Evolutionary conservation across 2,888 invertebrate genomes (phyloP).

Genomic region (Scaptomyza polygonia): DNA sequence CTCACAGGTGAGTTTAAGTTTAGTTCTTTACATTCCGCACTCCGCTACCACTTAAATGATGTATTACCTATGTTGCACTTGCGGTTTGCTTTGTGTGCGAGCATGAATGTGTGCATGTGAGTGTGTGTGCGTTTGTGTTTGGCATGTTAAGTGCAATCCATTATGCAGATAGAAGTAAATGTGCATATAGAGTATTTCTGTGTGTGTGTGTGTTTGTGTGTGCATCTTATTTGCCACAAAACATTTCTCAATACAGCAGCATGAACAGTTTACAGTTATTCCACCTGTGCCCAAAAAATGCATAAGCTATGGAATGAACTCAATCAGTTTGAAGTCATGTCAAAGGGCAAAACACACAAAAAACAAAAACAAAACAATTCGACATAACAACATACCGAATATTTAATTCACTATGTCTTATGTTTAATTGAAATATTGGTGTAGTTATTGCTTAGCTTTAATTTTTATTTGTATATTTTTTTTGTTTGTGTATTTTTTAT

Average conservation of each 20-base stretch:
- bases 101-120: constrained; percentile 5
- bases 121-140: constrained; percentile 51
- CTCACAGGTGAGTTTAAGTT: constrained; percentile 63
- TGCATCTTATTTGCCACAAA: constrained; percentile 23
- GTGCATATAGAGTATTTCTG: constrained; percentile 6
- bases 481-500: no score
- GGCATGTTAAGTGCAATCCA: constrained; percentile 80
- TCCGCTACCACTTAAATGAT: constrained; percentile 62
- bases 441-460: no score
- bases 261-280: background rate
- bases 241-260: constrained; percentile 9
- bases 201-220: constrained; percentile 11
- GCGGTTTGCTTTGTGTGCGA: constrained; percentile 40
- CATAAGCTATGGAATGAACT: constrained; percentile 22
- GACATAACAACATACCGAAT: background rate
- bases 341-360: no score
- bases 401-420: background rate
- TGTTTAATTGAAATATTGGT: background rate
- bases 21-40: background rate
- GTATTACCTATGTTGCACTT: constrained; percentile 67
- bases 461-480: no score
- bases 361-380: background rate
- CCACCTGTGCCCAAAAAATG: constrained; percentile 20
- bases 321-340: constrained; percentile 33
- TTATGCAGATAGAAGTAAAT: constrained; percentile 72